phyloP scores from a whole-genome alignment of 2,888 invertebrate genomes.

The Norana najaformis region DNA sequence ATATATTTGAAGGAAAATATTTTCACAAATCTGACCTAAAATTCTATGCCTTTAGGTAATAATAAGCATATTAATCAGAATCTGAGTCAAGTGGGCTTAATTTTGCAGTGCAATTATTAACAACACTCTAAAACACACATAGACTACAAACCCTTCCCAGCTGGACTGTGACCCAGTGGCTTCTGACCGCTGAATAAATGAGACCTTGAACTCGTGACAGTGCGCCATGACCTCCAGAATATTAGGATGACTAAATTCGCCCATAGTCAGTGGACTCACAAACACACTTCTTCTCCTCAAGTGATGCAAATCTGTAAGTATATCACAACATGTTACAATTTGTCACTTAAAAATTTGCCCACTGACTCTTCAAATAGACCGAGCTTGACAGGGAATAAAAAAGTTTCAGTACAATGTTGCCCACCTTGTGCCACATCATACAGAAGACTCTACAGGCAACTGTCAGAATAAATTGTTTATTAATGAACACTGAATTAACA shows the following conservation, averaged over 20 bases:
- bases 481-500: neutral
- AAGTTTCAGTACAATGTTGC: neutral
- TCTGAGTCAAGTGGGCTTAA: neutral
- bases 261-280: neutral
- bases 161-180: neutral
- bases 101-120: neutral
- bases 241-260: neutral
- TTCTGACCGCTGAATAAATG: neutral
- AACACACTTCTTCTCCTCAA: neutral
- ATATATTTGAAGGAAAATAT: too few species aligned
- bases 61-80: too few species aligned
- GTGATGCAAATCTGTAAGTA: neutral
- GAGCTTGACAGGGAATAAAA: neutral
- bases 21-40: neutral
- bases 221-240: constrained; percentile 19
- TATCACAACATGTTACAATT: neutral
- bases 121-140: neutral
- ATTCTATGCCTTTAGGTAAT: too few species aligned
- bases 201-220: constrained; percentile 9
- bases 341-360: neutral
- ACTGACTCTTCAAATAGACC: neutral
- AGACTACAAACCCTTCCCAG: constrained; percentile 21
- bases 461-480: neutral
- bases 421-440: too few species aligned
- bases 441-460: neutral